Conservation (phyloP, 2,797 vertebrate species). For the Setipinna tenuifilis region DNA sequence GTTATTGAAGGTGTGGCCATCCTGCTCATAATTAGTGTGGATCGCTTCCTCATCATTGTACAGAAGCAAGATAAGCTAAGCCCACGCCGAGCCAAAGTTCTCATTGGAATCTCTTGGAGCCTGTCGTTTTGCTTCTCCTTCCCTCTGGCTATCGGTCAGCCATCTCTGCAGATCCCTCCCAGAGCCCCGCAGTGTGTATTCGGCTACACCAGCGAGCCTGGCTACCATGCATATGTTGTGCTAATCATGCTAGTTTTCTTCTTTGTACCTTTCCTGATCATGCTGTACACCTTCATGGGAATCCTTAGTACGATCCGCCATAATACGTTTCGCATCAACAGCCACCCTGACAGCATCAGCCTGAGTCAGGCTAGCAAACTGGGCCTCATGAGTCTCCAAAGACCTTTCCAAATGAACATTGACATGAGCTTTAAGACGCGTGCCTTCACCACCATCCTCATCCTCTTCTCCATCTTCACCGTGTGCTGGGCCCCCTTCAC, state of each 20-base stretch:
- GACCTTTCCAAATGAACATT: constrained; percentile 95
- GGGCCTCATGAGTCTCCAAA: constrained; percentile 93
- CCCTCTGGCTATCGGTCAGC: constrained; percentile 87
- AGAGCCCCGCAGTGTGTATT: constrained; percentile 96
- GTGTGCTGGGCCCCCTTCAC: constrained; percentile 94
- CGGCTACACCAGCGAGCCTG: constrained; percentile 83
- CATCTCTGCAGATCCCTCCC: constrained; percentile 85
- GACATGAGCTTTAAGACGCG: constrained; percentile 99
- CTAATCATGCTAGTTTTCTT: constrained; percentile 89
- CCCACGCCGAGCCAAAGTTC: constrained; percentile 89
- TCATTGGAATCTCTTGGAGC: constrained; percentile 90
- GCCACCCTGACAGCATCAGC: constrained; percentile 91
- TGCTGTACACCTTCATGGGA: constrained; percentile 95
- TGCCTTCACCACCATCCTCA: constrained; percentile 99
- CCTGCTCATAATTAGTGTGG: constrained; percentile 96
- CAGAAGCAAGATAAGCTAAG: constrained; percentile 96
- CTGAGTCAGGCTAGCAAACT: constrained; percentile 95
- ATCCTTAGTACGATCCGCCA: constrained; percentile 95
- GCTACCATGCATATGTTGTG: constrained; percentile 88
- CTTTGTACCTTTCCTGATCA: constrained; percentile 91
- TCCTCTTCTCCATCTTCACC: constrained; percentile 95
- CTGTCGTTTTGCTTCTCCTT: constrained; percentile 87
- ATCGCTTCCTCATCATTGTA: constrained; percentile 96
- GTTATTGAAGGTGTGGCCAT: constrained; percentile 93
- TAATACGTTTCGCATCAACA: constrained; percentile 93